phyloP scores from a whole-genome alignment of 2,113 vertebrate species.

The Scytalopus superciliaris region DNA sequence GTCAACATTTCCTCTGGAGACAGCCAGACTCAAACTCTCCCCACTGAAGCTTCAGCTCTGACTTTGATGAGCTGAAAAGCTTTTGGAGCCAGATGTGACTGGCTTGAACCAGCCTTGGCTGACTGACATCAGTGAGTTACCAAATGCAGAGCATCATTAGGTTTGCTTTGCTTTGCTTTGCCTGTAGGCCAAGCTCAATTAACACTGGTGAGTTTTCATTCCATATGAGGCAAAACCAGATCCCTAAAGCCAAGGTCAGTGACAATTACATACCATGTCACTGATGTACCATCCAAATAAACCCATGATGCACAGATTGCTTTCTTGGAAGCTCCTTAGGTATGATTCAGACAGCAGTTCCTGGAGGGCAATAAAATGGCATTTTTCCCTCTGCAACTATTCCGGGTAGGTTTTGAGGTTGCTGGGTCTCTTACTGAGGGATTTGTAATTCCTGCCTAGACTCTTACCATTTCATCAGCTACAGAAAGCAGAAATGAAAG shows the following conservation, averaged over 20 bases:
- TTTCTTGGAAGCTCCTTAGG: conserved; percentile 53
- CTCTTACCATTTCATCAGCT: background rate
- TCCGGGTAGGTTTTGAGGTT: background rate
- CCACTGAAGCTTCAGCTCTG: background rate
- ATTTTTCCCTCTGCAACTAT: background rate
- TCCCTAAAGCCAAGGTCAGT: conserved; percentile 14
- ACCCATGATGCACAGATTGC: background rate
- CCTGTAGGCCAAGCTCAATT: conserved; percentile 23
- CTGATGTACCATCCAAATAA: conserved; percentile 38
- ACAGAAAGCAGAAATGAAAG: background rate
- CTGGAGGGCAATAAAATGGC: background rate
- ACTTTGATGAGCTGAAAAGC: background rate
- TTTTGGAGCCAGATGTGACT: background rate
- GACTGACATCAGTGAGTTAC: background rate
- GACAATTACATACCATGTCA: conserved; percentile 35
- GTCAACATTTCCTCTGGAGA: background rate
- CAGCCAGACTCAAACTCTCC: background rate
- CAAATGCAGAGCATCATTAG: background rate
- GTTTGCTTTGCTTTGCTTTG: background rate
- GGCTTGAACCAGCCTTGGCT: background rate
- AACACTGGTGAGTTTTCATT: conserved; percentile 29
- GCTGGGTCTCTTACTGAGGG: background rate
- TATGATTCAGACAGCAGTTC: background rate
- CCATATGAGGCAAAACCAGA: conserved; percentile 20
- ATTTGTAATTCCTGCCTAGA: background rate